Evolutionary conservation across 1,140 invertebrate species (phyloP), one percentile per base, ranked within the genome.

Genomic region (Eciton burchellii): DNA sequence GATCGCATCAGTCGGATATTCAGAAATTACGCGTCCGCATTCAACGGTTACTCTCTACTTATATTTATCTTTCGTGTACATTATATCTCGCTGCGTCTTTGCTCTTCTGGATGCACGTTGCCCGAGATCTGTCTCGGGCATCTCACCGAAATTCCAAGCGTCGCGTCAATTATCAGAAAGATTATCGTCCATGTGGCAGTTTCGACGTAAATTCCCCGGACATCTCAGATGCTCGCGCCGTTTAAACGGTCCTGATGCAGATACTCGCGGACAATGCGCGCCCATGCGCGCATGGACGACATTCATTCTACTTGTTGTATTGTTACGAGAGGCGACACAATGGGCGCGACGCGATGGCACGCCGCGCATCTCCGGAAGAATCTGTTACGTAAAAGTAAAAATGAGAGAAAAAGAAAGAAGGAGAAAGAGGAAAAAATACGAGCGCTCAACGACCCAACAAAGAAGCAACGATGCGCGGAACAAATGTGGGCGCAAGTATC

Each of bases 391-490:
- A 41, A 35, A 35, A 68, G 21, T 4, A 68, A 68, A 26, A 56
- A 43, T 26, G 35, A 68, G 43, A 54, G 14, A 12, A 14, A 5
- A n/a, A 54, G 14, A 19, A 54, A 54, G 35, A 68, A 56, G 43
- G 14, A 12, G 8, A 5, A n/a, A 54, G 14, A 19, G 19, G 19
- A 9, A 54, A 35, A 35, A 35, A 2, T 35, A 35, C 6, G 35
- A 76, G 12, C 26, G 56, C 43, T 3, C 6, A 45, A 77, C 45
- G 62, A 62, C 49, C 68, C 11, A 4, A 56, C 16, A 57, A 77
- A 68, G 49, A 68, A 65, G 8, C 49, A 9, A 3, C 21, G n/a
- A 45, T 14, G 19, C 45, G n/a, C 0, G 14, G 19, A 16, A 26
- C 4, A 45, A 59, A 49, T 14, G 12, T 3, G 35, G 3, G 3